phyloP scores from a whole-genome alignment of 2,113 vertebrate species.

The Neotoma lepida region DNA sequence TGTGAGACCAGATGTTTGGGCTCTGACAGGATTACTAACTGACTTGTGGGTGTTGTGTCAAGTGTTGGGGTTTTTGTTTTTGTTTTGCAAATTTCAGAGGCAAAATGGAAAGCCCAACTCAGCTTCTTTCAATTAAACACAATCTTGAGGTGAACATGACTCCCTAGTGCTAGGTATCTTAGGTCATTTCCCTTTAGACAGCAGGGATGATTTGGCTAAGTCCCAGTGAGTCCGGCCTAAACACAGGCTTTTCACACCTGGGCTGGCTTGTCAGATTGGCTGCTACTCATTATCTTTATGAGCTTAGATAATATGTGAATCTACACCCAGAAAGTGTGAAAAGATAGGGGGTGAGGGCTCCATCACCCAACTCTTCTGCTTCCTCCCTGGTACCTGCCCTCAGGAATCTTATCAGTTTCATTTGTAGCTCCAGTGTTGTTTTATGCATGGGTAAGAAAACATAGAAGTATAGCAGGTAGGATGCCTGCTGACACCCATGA shows the following conservation, averaged over 20 bases:
- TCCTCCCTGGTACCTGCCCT: not conserved
- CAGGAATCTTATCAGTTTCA: not conserved
- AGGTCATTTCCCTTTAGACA: not conserved
- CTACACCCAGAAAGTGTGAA: not conserved
- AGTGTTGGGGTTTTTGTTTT: not conserved
- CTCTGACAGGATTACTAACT: not conserved
- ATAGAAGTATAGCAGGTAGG: not conserved
- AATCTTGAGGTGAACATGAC: not conserved
- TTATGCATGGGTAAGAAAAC: not conserved
- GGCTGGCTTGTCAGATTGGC: not conserved
- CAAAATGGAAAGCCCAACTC: not conserved
- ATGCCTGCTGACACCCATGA: not conserved
- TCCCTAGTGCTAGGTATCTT: not conserved
- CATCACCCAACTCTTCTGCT: not conserved
- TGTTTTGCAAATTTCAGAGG: not conserved
- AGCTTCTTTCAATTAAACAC: not conserved
- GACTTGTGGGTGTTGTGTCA: not conserved
- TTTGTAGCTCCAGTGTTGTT: not conserved
- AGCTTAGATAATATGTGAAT: not conserved
- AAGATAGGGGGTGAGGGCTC: not conserved
- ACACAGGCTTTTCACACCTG: not conserved
- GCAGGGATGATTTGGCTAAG: not conserved
- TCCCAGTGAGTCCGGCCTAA: fast-evolving
- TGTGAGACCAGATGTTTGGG: not conserved
- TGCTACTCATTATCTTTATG: not conserved